Evolutionary conservation across 2,113 vertebrate species (phyloP), one percentile per base, ranked within the genome.

Genomic region (Coregonus clupeaformis): DNA sequence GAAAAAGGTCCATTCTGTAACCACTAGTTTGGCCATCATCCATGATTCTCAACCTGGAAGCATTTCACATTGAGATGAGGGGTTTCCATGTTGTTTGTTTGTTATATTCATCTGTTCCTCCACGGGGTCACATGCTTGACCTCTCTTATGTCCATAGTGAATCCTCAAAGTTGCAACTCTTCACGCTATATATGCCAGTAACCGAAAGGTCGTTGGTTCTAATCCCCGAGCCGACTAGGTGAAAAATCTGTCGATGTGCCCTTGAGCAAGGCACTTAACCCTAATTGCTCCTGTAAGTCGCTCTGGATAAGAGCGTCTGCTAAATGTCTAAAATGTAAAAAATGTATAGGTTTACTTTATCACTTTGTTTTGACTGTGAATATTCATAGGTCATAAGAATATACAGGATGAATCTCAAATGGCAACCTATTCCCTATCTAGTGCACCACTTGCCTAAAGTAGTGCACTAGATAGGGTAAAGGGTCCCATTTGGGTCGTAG

Each of bases 81-180:
- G 64, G 74, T 81, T 79, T 24, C 63, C 75, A 77, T 73, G 75
- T 86, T 82, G n/a, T 60, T 83, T 75, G 71, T 78, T 75, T 86
- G 74, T 66, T 79, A 25, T 78, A 82, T 68, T 68, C 63, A 49
- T 69, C 47, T 18, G 47, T 82, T 83, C 30, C n/a, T 83, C 30
- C n/a, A 18, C 62, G 73, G 68, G 57, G 67, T 65, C 42, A 77
- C 82, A 29, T 42, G 45, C 59, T 78, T 76, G 59, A 81, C 73
- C 72, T 47, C 5, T 69, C 47, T 65, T 27, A 16, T 81, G 68
- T 75, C 18, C 24, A 5, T 68, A 69, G 63, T 42, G 59, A 84
- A 76, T 59, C 47, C 29, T 72, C 66, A 65, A 81, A 88, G 75
- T 78, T 87, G 78, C 81, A 78, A 71, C 77, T 32, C 7, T 79